Evolutionary conservation across 2,888 invertebrate species (phyloP).

Genomic region (Acleris cristana): DNA sequence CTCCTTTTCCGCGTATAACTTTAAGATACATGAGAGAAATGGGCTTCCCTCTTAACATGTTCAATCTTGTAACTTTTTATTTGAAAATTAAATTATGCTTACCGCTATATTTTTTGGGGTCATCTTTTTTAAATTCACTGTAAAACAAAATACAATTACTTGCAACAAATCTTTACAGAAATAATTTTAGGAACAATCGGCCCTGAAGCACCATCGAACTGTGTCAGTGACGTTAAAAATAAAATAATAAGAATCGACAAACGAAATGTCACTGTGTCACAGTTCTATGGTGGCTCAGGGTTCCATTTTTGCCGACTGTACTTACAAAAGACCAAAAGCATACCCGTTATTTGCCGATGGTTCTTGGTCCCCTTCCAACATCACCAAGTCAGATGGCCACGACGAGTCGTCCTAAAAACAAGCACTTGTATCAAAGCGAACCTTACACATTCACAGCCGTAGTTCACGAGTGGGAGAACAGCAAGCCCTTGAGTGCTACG

Average conservation of each 20-base stretch:
- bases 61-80: neutral
- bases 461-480: too few relatives aligned
- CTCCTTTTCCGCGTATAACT: too few relatives aligned
- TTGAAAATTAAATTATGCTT: slow-evolving; percentile 6
- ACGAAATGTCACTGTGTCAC: too few relatives aligned
- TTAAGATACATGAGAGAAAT: too few relatives aligned
- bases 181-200: neutral
- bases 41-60: too few relatives aligned
- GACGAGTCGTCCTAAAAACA: slow-evolving; percentile 39
- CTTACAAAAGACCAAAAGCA: neutral
- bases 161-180: slow-evolving; percentile 6
- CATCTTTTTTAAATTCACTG: slow-evolving; percentile 67
- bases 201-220: too few relatives aligned
- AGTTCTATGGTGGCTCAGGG: too few relatives aligned
- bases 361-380: slow-evolving; percentile 70
- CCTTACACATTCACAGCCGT: too few relatives aligned
- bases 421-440: neutral
- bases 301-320: neutral
- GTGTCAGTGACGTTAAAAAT: too few relatives aligned
- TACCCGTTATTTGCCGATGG: slow-evolving; percentile 60
- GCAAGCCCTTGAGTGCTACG: too few relatives aligned
- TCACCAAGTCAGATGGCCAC: slow-evolving; percentile 72
- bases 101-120: slow-evolving; percentile 60
- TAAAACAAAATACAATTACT: slow-evolving; percentile 44
- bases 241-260: too few relatives aligned